Conservation (phyloP, 2,888 invertebrate genomes). For the Micoletzkya japonica region DNA sequence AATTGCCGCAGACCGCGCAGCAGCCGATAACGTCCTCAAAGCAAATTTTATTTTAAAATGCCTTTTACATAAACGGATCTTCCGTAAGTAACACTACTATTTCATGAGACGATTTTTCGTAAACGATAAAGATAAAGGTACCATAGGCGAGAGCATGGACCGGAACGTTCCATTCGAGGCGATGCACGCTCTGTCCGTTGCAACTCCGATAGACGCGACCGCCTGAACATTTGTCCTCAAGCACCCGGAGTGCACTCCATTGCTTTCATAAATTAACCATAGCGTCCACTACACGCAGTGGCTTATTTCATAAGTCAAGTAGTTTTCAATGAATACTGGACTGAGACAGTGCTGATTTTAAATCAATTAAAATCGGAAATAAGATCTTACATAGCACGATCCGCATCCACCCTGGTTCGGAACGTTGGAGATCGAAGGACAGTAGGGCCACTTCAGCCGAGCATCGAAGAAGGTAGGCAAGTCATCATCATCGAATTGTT, state of each 20-base stretch:
- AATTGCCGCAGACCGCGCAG: conserved; percentile 60
- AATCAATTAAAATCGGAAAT: no score
- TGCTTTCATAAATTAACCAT: no score
- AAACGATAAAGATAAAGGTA: not conserved
- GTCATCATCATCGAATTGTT: conserved; percentile 42
- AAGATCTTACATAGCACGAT: conserved; percentile 53
- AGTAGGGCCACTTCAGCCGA: conserved; percentile 59
- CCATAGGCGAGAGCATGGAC: conserved; percentile 15
- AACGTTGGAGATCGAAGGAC: conserved; percentile 55
- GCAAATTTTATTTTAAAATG: no score
- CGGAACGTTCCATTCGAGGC: conserved; percentile 56
- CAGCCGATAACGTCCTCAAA: conserved; percentile 56
- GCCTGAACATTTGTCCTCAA: conserved; percentile 41
- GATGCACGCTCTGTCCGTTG: conserved; percentile 61
- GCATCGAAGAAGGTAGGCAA: conserved; percentile 59
- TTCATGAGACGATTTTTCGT: not conserved
- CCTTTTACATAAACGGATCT: not conserved
- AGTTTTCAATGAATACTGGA: no score
- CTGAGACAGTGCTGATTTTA: no score
- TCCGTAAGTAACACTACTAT: not conserved
- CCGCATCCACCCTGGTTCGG: conserved; percentile 64
- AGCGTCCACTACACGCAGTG: no score
- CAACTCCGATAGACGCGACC: conserved; percentile 60
- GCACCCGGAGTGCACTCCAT: no score
- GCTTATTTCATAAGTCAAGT: no score